A percentile compares a stretch with the other conserved stretches of the same genome.
Conservation (phyloP, 2,113 vertebrate genomes). For the Dicerorhinus sumatrensis region DNA sequence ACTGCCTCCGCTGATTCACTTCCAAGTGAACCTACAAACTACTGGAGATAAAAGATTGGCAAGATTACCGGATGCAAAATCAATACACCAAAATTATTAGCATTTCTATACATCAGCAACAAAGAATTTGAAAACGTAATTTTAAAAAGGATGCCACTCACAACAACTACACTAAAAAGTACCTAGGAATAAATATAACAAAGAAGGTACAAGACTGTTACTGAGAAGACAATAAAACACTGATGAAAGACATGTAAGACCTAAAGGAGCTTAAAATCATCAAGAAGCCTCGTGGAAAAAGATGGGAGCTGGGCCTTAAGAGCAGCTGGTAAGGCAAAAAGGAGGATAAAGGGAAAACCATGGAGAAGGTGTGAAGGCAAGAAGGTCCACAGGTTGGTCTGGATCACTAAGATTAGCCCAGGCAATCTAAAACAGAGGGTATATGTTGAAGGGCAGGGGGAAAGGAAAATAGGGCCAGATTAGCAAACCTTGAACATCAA, state of each 20-base stretch:
- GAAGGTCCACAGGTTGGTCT: not conserved
- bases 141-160: constrained; percentile 6
- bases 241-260: not conserved
- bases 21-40: not conserved
- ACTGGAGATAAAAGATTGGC: not conserved
- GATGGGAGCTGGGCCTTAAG: not conserved
- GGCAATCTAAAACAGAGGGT: not conserved
- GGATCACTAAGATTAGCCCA: not conserved
- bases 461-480: not conserved
- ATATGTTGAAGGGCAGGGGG: not conserved
- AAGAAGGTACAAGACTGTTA: not conserved
- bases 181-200: not conserved
- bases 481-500: not conserved
- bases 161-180: not conserved
- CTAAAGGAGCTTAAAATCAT: not conserved
- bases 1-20: not conserved
- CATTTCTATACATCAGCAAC: not conserved
- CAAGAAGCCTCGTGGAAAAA: not conserved
- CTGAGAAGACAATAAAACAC: not conserved
- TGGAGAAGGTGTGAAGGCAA: not conserved
- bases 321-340: not conserved
- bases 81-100: not conserved
- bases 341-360: not conserved
- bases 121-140: constrained; percentile 16
- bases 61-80: not conserved